These are phyloP conservation scores for Lutjanus campechanus DNA, from an alignment of 2,797 vertebrate genomes.

Conservation along the genomic window DNA sequence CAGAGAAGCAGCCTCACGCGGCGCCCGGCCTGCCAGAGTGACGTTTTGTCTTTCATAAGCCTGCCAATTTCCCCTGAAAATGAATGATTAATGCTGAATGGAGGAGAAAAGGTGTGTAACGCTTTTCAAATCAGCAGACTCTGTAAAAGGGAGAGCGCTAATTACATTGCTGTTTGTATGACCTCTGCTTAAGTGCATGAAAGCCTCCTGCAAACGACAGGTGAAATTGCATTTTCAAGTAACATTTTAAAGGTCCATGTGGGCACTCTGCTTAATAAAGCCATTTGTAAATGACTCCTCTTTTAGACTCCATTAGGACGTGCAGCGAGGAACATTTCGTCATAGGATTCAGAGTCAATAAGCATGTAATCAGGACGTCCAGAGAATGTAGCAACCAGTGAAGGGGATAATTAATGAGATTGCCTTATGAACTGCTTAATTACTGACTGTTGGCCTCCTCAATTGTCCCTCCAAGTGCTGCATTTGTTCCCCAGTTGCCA, in stretches of 20 bases:
- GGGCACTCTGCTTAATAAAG: conserved; percentile 87
- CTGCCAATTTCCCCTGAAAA: conserved; percentile 65
- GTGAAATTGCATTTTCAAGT: conserved; percentile 87
- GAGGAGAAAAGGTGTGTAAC: conserved; percentile 75
- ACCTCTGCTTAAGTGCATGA: conserved; percentile 85
- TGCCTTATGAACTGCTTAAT: conserved; percentile 89
- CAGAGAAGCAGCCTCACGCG: conserved; percentile 59
- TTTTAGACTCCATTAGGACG: conserved; percentile 87
- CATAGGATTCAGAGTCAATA: conserved; percentile 86
- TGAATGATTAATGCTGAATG: conserved; percentile 78
- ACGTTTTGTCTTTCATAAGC: conserved; percentile 72
- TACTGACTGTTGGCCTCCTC: conserved; percentile 84
- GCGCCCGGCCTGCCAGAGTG: conserved; percentile 57
- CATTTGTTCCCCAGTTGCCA: conserved; percentile 82
- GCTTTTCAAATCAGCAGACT: conserved; percentile 80
- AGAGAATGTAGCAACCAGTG: conserved; percentile 74
- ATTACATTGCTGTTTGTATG: conserved; percentile 83
- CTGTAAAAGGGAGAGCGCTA: conserved; percentile 79
- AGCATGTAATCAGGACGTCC: conserved; percentile 86
- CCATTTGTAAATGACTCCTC: conserved; percentile 88
- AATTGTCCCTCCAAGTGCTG: conserved; percentile 82
- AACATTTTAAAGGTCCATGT: conserved; percentile 85
- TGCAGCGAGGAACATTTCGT: conserved; percentile 77
- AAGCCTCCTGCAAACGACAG: conserved; percentile 84
- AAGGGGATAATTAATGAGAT: conserved; percentile 87